Conservation (phyloP, 2,888 invertebrate genomes). For the Crepidodera aurea region DNA sequence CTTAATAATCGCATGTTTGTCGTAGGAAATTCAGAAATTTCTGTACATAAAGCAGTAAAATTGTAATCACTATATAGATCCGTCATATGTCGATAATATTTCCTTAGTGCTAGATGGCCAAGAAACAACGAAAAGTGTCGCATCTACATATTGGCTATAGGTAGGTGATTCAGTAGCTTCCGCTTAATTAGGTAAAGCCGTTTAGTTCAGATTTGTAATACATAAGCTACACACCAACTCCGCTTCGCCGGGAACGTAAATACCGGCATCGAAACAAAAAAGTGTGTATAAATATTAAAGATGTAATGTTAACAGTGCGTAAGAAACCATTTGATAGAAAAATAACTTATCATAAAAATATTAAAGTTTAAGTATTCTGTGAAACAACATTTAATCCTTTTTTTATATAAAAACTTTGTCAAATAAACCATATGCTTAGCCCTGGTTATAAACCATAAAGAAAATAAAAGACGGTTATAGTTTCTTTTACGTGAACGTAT, state of each 20-base stretch:
- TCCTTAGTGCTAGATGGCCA: neutral
- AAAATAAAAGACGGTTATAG: neutral
- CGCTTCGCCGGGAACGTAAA: too few species aligned
- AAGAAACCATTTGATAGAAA: too few species aligned
- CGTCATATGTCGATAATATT: neutral
- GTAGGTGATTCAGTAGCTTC: neutral
- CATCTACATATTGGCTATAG: constrained; percentile 1
- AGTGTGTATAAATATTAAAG: too few species aligned
- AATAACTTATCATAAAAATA: too few species aligned
- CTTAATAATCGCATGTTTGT: neutral
- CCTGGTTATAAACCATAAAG: neutral
- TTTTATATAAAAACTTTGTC: too few species aligned
- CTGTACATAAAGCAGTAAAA: neutral
- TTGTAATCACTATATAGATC: neutral
- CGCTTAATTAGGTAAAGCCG: too few species aligned
- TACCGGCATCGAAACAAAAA: too few species aligned
- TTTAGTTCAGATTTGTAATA: too few species aligned
- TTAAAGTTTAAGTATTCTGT: too few species aligned
- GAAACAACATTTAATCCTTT: neutral
- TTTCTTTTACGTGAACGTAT: neutral
- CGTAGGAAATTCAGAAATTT: neutral
- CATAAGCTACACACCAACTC: too few species aligned
- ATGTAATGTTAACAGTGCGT: too few species aligned
- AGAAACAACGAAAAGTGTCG: neutral
- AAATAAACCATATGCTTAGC: too few species aligned